Percentiles rank a stretch among this genome's conserved stretches.
phyloP scores from a whole-genome alignment of 2,113 vertebrate species.

The Dendrocopos noguchii region DNA sequence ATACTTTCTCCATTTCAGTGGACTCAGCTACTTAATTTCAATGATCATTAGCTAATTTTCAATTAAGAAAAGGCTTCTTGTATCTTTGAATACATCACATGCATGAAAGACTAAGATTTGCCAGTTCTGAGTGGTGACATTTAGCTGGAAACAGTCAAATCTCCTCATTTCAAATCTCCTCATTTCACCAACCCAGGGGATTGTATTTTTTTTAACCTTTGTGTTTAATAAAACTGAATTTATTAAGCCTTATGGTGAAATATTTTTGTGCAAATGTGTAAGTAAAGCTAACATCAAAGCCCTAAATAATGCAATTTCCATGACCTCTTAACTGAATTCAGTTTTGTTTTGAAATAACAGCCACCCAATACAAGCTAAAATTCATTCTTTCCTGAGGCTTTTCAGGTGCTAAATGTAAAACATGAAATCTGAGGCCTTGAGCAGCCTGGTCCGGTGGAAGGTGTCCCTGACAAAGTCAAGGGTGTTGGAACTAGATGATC shows the following conservation, averaged over 20 bases:
- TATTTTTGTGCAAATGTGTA: not conserved
- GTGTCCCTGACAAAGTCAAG: too few species aligned
- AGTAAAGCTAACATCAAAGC: not conserved
- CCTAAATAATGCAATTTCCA: not conserved
- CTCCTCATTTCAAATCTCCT: not conserved
- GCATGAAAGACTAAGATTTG: not conserved
- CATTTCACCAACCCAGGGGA: not conserved
- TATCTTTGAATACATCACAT: not conserved
- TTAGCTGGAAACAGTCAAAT: not conserved
- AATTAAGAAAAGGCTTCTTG: not conserved
- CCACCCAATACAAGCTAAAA: not conserved
- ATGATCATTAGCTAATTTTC: not conserved
- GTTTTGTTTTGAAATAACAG: not conserved
- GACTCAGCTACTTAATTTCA: not conserved
- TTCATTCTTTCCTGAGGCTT: not conserved
- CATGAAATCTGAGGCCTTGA: not conserved
- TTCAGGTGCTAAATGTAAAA: not conserved
- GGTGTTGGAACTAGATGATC: too few species aligned
- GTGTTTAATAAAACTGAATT: not conserved
- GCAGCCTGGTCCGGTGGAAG: too few species aligned
- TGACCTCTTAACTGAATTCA: not conserved
- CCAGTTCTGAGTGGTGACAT: not conserved
- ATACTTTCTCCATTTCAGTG: not conserved
- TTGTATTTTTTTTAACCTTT: not conserved
- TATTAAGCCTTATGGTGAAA: not conserved